Conservation (phyloP, 2,113 vertebrate species). For the Nyctereutes procyonoides region DNA sequence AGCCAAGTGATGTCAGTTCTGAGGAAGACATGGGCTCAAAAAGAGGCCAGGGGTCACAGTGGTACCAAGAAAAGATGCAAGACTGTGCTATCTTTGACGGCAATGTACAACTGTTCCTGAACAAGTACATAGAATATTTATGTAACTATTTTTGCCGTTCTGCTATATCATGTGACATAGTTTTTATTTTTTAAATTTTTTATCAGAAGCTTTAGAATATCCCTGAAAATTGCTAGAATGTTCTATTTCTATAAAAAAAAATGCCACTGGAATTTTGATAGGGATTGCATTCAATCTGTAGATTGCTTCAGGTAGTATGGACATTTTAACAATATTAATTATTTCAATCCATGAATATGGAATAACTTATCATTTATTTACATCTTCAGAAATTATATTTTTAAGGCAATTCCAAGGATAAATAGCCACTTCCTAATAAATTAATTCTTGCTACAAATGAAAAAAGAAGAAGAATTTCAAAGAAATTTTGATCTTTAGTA, state of each 20-base stretch:
- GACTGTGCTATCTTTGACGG: not conserved
- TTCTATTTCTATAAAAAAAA: not conserved
- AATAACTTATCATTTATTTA: not conserved
- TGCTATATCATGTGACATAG: not conserved
- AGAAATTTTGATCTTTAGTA: not conserved
- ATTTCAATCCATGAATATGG: not conserved
- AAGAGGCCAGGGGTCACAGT: not conserved
- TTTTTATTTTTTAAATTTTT: not conserved
- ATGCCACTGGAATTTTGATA: not conserved
- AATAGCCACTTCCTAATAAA: not conserved
- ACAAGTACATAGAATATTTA: not conserved
- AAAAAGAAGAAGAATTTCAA: not conserved
- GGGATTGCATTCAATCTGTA: not conserved
- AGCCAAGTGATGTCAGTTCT: not conserved
- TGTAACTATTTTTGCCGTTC: not conserved
- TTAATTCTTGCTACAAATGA: not conserved
- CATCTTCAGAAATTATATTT: not conserved
- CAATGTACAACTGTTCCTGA: not conserved
- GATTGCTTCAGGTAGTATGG: not conserved
- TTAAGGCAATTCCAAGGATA: slow-evolving; percentile 3
- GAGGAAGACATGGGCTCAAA: not conserved
- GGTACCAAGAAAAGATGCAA: not conserved
- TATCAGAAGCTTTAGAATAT: not conserved
- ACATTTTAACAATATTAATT: not conserved
- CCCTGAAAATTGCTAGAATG: not conserved